Evolutionary conservation across 2,888 invertebrate species (phyloP), one percentile per base, ranked within the genome.

Genomic region (Resseliella maxima): DNA sequence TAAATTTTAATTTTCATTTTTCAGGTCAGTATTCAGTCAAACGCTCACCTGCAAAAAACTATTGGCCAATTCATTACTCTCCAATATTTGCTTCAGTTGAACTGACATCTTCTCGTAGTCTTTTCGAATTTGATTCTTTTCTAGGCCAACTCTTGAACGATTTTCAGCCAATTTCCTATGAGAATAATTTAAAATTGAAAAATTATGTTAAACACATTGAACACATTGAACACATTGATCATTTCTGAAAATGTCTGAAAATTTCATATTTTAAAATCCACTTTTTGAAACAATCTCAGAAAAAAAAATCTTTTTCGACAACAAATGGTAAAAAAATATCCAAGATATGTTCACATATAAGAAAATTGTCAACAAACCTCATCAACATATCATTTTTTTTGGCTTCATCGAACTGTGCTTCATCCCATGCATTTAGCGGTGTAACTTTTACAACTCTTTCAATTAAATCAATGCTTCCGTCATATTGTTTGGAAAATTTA

Each of bases 51-150:
- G 45, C 0, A 27, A 85, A 36, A 46, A 86, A 85, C 81, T 59
- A 50, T 64, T 35, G 36, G 85, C 27, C 89, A 50, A 35, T 0
- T 89, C 89, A 85, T 90, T 88, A 86, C 90, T 89, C 31, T 89
- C 89, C 0, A 92, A 90, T 21, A 93, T 87, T 86, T 92, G 91
- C 41, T 92, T 91, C 88, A 93, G 88, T 88, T 92, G 91, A 86
- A 91, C 90, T 54, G 92, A 90, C 87, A 93, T 88, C 86, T 92
- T 91, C 24, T 91, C 90, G 88, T 92, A 93, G 88, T 93, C 92
- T 85, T 91, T 90, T 72, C 92, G 91, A 18, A 92, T 90, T 88
- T 91, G 91, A 87, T 92, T 92, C 41, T 92, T 92, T 88, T 92
- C 92, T 81, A 93, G 87, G 0, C 93, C 93, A 87, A 90, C 90